Conservation (phyloP, 1,140 invertebrate genomes). For the Halesus radiatus region DNA sequence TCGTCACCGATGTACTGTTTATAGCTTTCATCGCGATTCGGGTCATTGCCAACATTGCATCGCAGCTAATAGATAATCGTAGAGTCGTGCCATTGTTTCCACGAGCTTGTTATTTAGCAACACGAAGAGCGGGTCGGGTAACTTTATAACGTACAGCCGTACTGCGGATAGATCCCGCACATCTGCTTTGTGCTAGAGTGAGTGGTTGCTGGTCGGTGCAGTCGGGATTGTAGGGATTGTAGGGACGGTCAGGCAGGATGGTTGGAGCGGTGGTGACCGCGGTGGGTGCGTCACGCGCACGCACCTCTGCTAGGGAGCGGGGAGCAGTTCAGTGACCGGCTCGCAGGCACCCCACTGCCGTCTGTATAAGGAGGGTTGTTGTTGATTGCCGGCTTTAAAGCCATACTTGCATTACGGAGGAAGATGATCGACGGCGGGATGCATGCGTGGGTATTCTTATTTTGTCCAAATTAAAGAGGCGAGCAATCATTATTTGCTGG, state of each 20-base stretch:
- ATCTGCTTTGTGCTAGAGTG: too few species aligned
- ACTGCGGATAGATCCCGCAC: too few species aligned
- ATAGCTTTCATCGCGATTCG: background rate
- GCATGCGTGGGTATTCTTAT: background rate
- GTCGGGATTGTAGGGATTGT: too few species aligned
- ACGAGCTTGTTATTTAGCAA: conserved; percentile 21
- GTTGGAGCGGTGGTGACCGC: background rate
- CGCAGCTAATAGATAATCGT: background rate
- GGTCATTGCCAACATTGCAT: conserved; percentile 20
- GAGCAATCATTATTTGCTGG: background rate
- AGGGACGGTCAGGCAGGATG: too few species aligned
- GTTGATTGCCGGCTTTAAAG: background rate
- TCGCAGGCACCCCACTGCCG: background rate
- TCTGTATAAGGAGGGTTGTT: background rate
- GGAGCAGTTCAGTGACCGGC: background rate
- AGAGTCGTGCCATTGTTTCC: conserved; percentile 16
- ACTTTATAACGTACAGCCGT: background rate
- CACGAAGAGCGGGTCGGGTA: background rate
- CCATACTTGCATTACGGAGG: background rate
- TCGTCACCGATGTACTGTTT: background rate
- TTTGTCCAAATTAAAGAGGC: background rate
- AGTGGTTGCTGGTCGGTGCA: too few species aligned
- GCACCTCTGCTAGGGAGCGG: background rate
- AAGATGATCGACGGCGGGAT: too few species aligned
- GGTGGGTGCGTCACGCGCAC: conserved; percentile 6